A percentile compares a stretch with the other conserved stretches of the same genome.
Conservation (phyloP, 2,888 invertebrate species). For the Lepas anatifera region DNA sequence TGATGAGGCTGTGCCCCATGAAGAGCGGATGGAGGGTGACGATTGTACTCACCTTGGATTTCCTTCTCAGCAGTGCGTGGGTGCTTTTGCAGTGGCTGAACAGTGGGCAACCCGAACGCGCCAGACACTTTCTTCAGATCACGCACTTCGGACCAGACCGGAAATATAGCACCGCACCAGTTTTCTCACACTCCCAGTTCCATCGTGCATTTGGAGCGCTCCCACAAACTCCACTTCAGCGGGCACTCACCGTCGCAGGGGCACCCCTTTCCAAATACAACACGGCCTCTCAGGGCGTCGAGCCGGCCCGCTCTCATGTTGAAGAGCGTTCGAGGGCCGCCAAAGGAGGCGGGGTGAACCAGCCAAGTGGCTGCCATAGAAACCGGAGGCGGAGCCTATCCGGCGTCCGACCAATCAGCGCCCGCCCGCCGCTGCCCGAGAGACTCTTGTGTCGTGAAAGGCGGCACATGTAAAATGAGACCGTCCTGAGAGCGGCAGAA, state of each 20-base stretch:
- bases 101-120: too few species aligned
- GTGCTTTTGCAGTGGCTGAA: too few species aligned
- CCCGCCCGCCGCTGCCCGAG: not conserved
- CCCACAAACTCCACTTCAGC: not conserved
- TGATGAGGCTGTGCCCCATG: too few species aligned
- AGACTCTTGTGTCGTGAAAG: slow-evolving; percentile 6
- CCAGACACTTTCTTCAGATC: too few species aligned
- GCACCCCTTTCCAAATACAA: slow-evolving; percentile 9
- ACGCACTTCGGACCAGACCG: too few species aligned
- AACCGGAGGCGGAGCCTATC: not conserved
- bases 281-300: not conserved
- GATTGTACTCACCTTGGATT: too few species aligned
- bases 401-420: not conserved
- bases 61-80: too few species aligned
- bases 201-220: too few species aligned
- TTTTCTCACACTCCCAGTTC: too few species aligned
- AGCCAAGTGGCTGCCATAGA: slow-evolving; percentile 10
- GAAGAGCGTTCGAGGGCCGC: slow-evolving; percentile 8
- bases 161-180: too few species aligned
- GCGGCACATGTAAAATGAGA: not conserved
- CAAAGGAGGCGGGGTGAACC: slow-evolving; percentile 1
- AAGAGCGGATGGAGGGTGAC: too few species aligned
- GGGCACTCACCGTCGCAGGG: not conserved
- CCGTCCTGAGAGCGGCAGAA: not conserved
- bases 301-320: not conserved